Conservation (phyloP, 2,113 vertebrate species). For the Microcebus tavaratra region DNA sequence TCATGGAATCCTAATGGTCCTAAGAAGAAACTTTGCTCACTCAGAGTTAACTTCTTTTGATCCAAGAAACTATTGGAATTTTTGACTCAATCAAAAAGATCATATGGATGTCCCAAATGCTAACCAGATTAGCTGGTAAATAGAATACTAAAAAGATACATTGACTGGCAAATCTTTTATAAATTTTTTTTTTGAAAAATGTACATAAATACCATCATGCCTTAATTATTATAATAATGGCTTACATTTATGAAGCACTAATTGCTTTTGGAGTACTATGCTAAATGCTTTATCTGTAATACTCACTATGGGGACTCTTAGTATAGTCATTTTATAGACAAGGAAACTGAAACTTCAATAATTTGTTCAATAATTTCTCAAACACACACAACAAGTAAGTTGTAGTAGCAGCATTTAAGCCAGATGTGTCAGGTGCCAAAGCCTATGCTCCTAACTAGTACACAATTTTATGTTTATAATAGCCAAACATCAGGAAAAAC, state of each 20-base stretch:
- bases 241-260: conserved; percentile 4
- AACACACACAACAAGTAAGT: background rate
- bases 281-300: background rate
- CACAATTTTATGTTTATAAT: background rate
- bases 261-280: background rate
- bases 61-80: conserved; percentile 14
- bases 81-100: conserved; percentile 20
- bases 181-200: background rate
- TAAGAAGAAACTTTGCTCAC: background rate
- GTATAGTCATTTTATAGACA: conserved; percentile 9
- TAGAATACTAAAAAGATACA: background rate
- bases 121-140: conserved; percentile 2
- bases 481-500: background rate
- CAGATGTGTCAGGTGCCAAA: background rate
- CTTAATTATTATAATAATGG: conserved; percentile 1
- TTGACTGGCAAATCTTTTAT: background rate
- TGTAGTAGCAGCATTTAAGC: background rate
- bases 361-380: conserved; percentile 40
- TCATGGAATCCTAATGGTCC: background rate
- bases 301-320: background rate
- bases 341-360: conserved; percentile 9
- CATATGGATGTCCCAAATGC: background rate
- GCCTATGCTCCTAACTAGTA: background rate
- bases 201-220: background rate
- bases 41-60: background rate